These are phyloP conservation scores for Cryptosula pallasiana DNA, from an alignment of 2,888 invertebrate genomes.

Conservation along the genomic window DNA sequence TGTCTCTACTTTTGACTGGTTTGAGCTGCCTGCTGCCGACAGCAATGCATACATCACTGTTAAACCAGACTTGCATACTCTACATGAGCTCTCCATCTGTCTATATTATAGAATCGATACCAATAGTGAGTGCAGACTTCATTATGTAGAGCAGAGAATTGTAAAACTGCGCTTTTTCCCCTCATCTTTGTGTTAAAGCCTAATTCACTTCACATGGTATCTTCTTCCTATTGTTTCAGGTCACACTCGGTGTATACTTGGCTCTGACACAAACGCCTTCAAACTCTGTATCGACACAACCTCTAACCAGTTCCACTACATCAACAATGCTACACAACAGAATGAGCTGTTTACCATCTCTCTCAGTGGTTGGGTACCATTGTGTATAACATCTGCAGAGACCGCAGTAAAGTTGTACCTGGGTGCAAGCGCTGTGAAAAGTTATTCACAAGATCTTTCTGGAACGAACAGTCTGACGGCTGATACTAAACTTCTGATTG, in stretches of 20 bases:
- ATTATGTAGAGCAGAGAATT: no score
- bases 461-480: neutral
- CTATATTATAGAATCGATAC: neutral
- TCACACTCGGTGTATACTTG: neutral
- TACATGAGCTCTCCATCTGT: constrained; percentile 6
- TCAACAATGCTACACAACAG: neutral
- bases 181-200: no score
- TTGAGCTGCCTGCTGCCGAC: neutral
- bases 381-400: neutral
- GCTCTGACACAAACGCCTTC: constrained; percentile 1
- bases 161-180: no score
- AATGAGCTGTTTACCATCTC: neutral
- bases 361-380: neutral
- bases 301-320: neutral
- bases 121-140: neutral
- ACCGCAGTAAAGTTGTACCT: neutral
- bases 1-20: neutral
- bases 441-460: neutral
- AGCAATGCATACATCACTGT: neutral
- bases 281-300: neutral
- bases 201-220: no score
- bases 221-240: neutral
- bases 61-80: neutral
- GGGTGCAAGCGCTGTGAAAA: neutral
- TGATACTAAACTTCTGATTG: neutral